Percentiles rank a stretch among this genome's conserved stretches.
phyloP scores from a whole-genome alignment of 2,888 invertebrate species.

The Melitaea athalia region DNA sequence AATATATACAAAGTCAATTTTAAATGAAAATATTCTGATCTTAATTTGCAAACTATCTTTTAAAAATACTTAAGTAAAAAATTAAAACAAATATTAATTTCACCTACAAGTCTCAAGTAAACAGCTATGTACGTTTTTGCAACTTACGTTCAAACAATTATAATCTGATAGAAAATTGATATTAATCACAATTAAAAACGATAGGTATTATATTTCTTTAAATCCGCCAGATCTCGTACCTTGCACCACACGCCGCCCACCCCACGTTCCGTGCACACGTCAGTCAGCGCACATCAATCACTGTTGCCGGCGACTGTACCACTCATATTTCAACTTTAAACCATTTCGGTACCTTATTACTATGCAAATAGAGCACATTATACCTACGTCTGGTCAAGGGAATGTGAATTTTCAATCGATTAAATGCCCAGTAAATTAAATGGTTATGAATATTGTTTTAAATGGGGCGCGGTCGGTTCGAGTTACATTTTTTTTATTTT shows the following conservation, averaged over 20 bases:
- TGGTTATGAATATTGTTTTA: slow-evolving; percentile 50
- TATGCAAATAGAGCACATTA: slow-evolving; percentile 49
- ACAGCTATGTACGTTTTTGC: too few relatives aligned
- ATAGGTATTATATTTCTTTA: neutral
- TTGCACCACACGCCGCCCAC: slow-evolving; percentile 44
- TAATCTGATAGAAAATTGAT: too few relatives aligned
- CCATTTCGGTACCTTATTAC: slow-evolving; percentile 45
- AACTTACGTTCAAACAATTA: too few relatives aligned
- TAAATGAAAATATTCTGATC: too few relatives aligned
- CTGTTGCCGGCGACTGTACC: slow-evolving; percentile 72
- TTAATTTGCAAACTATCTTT: too few relatives aligned
- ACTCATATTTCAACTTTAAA: slow-evolving; percentile 72
- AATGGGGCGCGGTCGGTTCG: slow-evolving; percentile 43
- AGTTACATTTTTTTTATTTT: slow-evolving; percentile 33
- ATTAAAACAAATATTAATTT: too few relatives aligned
- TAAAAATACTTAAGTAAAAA: too few relatives aligned
- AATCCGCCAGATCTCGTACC: slow-evolving; percentile 33
- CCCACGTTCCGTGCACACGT: slow-evolving; percentile 70
- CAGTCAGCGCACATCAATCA: slow-evolving; percentile 79
- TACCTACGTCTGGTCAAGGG: slow-evolving; percentile 44
- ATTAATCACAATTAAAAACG: too few relatives aligned
- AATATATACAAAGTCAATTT: too few relatives aligned
- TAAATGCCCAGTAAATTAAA: slow-evolving; percentile 60
- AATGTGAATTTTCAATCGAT: slow-evolving; percentile 68
- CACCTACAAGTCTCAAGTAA: too few relatives aligned